Base-by-base conservation (phyloP, 2,113 vertebrate species). In the Crocuta crocuta region DNA sequence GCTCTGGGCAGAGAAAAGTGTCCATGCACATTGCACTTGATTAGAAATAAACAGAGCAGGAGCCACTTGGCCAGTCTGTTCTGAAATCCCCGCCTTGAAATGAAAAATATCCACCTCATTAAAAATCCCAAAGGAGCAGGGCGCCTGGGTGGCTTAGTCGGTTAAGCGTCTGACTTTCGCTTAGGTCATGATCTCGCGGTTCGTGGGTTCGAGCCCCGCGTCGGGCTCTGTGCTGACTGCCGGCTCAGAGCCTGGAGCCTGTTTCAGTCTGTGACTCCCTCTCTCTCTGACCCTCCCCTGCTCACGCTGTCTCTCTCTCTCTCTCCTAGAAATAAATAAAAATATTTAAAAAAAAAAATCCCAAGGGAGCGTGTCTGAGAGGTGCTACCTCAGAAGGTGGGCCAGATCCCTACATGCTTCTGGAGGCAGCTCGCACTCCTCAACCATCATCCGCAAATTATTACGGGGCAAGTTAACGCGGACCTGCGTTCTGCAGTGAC, bases 381-480 rank as follows among this genome's bases (percentile, higher is more conserved):
- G 39, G 31, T 1, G 2, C 35, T 0, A 3, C 8, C 68, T 63
- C 13, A 23, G 5, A 10, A 8, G 7, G n/a, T 48, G 68, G 66
- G 79, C 53, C 66, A 13, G 50, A 61, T 21, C 21, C 53, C 53
- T 28, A 17, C 31, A 1, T 2, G 7, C 13, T 23, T 81, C 11
- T 0, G 13, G 11, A 73, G 9, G 4, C 35, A 19, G 21, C 66
- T 61, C 1, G 39, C 12, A 7, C 6, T 6, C 35, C 35, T 15
- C 28, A 3, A 5, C 35, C 7, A 21, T 58, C 70, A 12, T 7
- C 71, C 26, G 5, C 55, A 31, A 31, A 16, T 45, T 4, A 19
- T 26, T 1, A 17, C 0, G 4, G 65, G 58, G 35, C 4, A 24
- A 58, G 21, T 8, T 2, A 9, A 10, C 7, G 17, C 15, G 87